Conservation (phyloP, 2,797 vertebrate species). For the Threskiornis aethiopicus region DNA sequence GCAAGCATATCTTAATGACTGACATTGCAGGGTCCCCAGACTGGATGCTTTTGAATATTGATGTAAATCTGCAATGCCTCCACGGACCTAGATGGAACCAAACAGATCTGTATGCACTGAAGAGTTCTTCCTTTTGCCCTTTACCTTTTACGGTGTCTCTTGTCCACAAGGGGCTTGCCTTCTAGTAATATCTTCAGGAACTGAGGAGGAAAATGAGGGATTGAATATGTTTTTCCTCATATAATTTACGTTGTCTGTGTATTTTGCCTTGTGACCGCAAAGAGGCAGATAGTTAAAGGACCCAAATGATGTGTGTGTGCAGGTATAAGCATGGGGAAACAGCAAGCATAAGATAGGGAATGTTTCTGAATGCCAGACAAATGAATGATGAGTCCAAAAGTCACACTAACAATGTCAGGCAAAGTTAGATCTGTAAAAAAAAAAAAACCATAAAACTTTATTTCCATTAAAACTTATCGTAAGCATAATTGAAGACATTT, state of each 20-base stretch:
- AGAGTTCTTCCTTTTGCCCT: not conserved
- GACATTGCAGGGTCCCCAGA: not conserved
- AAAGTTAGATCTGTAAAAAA: not conserved
- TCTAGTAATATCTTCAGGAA: not conserved
- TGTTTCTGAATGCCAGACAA: not conserved
- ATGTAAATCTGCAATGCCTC: not conserved
- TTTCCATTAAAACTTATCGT: not conserved
- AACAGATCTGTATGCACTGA: not conserved
- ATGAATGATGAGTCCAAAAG: not conserved
- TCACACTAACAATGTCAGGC: not conserved
- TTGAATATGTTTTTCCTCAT: not conserved
- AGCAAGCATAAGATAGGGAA: not conserved
- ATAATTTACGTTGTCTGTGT: not conserved
- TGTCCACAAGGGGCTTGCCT: fast-evolving
- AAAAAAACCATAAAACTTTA: not conserved
- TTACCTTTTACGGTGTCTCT: not conserved
- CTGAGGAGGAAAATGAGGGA: not conserved
- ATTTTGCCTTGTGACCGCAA: not conserved
- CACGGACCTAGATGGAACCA: not conserved
- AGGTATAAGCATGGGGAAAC: not conserved
- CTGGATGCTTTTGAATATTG: not conserved
- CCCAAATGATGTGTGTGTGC: not conserved
- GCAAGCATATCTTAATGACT: not conserved
- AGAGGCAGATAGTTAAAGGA: not conserved
- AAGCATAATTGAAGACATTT: conserved; percentile 6